Percentiles rank a stretch among this genome's conserved stretches.
phyloP scores from a whole-genome alignment of 2,113 vertebrate genomes.

The Microcebus murinus region DNA sequence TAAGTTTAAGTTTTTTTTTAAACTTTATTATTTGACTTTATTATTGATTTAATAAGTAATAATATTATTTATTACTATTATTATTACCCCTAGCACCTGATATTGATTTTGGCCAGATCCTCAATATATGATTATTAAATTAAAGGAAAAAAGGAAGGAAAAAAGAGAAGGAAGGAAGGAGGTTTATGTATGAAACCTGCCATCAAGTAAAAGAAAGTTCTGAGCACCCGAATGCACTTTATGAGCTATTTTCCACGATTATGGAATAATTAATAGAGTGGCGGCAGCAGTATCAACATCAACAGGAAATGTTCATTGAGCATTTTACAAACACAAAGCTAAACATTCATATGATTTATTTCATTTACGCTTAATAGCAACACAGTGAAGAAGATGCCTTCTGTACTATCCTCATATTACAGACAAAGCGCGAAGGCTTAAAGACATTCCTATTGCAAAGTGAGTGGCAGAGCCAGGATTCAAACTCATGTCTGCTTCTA shows the following conservation, averaged over 20 bases:
- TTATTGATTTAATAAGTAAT: too few species aligned
- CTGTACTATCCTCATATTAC: background rate
- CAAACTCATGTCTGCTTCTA: background rate
- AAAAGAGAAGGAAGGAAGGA: accelerated
- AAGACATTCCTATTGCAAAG: background rate
- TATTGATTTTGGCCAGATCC: background rate
- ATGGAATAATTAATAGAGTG: background rate
- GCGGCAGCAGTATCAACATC: background rate
- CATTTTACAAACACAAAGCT: background rate
- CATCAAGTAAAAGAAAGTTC: background rate
- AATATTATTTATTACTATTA: too few species aligned
- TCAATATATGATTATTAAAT: background rate
- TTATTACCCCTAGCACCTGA: background rate
- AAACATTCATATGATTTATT: background rate
- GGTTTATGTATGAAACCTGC: background rate
- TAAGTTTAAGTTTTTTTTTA: too few species aligned
- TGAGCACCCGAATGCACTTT: background rate
- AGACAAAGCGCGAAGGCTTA: background rate
- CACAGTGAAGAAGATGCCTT: background rate
- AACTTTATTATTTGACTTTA: too few species aligned
- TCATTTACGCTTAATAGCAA: background rate
- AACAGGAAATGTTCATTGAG: background rate
- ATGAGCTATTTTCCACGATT: background rate
- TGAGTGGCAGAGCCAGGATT: background rate
- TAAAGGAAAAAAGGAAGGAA: background rate